phyloP scores from a whole-genome alignment of 2,113 vertebrate genomes.

The Mastomys coucha region DNA sequence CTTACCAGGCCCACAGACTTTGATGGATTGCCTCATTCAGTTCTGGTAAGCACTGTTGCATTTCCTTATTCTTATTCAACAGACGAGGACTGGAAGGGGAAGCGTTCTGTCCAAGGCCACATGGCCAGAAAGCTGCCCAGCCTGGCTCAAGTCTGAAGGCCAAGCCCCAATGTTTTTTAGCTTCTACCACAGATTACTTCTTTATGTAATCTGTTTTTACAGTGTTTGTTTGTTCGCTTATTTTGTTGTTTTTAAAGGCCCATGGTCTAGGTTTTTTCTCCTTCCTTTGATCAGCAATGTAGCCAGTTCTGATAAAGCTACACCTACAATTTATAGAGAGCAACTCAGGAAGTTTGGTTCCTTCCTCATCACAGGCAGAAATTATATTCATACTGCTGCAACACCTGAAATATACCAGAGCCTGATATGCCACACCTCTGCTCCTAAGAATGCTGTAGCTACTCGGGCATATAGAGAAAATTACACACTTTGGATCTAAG shows the following conservation, averaged over 20 bases:
- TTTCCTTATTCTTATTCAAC: not conserved
- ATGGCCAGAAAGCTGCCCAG: not conserved
- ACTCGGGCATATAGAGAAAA: not conserved
- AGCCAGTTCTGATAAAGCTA: not conserved
- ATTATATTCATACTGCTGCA: not conserved
- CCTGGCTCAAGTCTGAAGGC: not conserved
- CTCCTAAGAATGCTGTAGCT: not conserved
- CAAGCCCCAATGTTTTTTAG: not conserved
- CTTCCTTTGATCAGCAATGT: not conserved
- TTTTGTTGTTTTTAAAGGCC: not conserved
- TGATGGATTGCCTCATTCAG: not conserved
- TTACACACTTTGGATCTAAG: not conserved
- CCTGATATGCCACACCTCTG: not conserved
- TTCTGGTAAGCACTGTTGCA: not conserved
- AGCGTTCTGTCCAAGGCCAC: not conserved
- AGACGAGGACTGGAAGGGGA: not conserved
- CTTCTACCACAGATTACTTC: not conserved
- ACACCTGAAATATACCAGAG: not conserved
- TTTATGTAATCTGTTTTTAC: constrained; percentile 2
- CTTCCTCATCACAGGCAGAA: not conserved
- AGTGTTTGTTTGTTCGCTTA: not conserved
- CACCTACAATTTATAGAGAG: accelerated
- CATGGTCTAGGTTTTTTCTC: constrained; percentile 26
- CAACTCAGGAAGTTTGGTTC: not conserved
- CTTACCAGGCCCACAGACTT: not conserved